These are phyloP conservation scores for Callaeas wilsoni DNA, from an alignment of 2,113 vertebrate genomes.

Conservation along the genomic window DNA sequence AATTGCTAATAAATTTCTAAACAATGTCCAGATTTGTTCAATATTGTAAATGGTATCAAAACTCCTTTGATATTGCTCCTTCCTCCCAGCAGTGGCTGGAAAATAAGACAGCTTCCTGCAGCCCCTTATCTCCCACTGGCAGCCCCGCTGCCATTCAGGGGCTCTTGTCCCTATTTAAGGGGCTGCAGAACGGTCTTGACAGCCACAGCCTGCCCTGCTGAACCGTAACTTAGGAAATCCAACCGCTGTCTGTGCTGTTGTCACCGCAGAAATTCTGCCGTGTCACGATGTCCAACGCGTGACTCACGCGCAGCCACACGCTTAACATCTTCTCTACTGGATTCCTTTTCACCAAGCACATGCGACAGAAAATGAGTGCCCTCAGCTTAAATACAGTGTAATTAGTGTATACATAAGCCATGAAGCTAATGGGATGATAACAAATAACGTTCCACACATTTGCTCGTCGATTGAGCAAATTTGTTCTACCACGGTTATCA, in stretches of 20 bases:
- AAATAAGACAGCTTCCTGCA: background rate
- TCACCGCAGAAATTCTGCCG: background rate
- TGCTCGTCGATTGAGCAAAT: background rate
- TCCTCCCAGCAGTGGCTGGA: background rate
- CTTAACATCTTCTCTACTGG: background rate
- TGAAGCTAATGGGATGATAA: background rate
- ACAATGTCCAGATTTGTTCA: slow-evolving; percentile 67
- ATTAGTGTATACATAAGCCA: background rate
- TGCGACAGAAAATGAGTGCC: background rate
- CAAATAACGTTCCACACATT: background rate
- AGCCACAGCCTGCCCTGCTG: background rate
- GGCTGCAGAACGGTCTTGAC: background rate
- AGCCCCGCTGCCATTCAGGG: fast-evolving
- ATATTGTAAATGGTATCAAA: slow-evolving; percentile 78
- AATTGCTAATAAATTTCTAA: slow-evolving; percentile 98
- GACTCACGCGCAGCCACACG: background rate
- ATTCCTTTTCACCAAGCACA: background rate
- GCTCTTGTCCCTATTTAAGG: background rate
- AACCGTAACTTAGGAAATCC: background rate
- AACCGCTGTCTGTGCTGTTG: fast-evolving
- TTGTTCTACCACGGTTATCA: background rate
- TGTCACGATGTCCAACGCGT: background rate
- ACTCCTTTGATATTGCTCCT: slow-evolving; percentile 10
- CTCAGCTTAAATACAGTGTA: background rate
- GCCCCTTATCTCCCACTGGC: background rate